Conservation (phyloP, 2,888 invertebrate genomes). For the Syritta pipiens region DNA sequence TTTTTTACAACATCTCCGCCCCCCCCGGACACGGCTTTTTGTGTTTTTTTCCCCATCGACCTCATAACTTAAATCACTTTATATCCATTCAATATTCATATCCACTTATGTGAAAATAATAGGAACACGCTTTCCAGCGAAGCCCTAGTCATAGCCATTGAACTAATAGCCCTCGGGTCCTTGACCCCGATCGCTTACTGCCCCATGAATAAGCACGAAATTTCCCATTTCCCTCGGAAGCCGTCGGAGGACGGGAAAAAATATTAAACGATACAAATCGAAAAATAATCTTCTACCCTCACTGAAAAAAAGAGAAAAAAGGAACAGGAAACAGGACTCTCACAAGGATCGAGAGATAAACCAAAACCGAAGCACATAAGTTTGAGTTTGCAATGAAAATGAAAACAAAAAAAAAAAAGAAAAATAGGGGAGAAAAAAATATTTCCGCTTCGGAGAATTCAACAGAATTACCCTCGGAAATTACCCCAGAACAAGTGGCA, state of each 20-base stretch:
- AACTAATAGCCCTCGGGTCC: constrained; percentile 7
- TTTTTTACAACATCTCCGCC: too few relatives aligned
- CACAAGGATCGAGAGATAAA: too few relatives aligned
- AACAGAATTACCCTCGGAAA: constrained; percentile 57
- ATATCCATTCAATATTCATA: constrained; percentile 32
- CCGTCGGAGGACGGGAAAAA: background rate
- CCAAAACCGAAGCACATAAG: background rate
- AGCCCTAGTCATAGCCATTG: too few relatives aligned
- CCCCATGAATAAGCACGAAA: background rate
- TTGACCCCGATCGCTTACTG: constrained; percentile 2
- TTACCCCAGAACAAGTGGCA: constrained; percentile 63
- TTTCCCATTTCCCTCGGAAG: background rate
- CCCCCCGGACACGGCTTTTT: too few relatives aligned
- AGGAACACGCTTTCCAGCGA: background rate
- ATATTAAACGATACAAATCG: constrained; percentile 47
- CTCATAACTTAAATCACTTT: constrained; percentile 29
- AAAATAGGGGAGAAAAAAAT: constrained; percentile 19
- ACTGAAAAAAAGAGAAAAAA: background rate
- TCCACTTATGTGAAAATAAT: constrained; percentile 43
- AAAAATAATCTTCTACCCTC: constrained; percentile 27
- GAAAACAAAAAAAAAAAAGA: background rate
- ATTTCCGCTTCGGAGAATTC: constrained; percentile 36
- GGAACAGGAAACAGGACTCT: background rate
- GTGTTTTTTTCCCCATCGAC: too few relatives aligned
- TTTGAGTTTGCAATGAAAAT: background rate